Percentiles rank a stretch among this genome's conserved stretches.
Evolutionary conservation across 1,140 invertebrate genomes (phyloP).

Genomic region (Oryzaephilus surinamensis): DNA sequence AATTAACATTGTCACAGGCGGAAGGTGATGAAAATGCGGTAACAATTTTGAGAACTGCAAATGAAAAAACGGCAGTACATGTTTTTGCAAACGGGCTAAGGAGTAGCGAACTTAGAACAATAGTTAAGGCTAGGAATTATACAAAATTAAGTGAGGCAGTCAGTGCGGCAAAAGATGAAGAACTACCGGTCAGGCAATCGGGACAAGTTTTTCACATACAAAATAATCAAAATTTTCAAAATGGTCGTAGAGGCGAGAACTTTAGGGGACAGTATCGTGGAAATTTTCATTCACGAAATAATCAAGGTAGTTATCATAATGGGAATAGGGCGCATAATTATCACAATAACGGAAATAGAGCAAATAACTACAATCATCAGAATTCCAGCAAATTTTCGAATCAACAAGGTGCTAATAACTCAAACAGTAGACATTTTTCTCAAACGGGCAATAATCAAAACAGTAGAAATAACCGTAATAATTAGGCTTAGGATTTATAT

Average conservation of each 20-base stretch:
- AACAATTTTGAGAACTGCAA: conserved; percentile 8
- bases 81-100: conserved; percentile 13
- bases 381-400: not conserved
- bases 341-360: not conserved
- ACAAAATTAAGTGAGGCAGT: conserved; percentile 10
- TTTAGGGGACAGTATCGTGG: not conserved
- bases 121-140: conserved; percentile 12
- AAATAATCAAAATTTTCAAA: not conserved
- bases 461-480: not conserved
- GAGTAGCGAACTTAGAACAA: conserved; percentile 11
- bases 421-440: too few species aligned
- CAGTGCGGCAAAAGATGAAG: conserved; percentile 11
- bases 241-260: not conserved
- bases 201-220: too few species aligned
- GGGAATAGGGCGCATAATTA: not conserved
- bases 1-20: conserved; percentile 10
- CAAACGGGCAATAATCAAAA: too few species aligned
- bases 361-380: not conserved
- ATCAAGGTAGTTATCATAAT: not conserved
- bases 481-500: too few species aligned
- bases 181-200: too few species aligned
- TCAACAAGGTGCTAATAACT: too few species aligned
- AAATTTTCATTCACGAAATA: not conserved
- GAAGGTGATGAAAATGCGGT: conserved; percentile 5
- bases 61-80: conserved; percentile 16